Evolutionary conservation across 1,140 invertebrate genomes (phyloP), one percentile per base, ranked within the genome.

Genomic region (Drosophila littoralis): DNA sequence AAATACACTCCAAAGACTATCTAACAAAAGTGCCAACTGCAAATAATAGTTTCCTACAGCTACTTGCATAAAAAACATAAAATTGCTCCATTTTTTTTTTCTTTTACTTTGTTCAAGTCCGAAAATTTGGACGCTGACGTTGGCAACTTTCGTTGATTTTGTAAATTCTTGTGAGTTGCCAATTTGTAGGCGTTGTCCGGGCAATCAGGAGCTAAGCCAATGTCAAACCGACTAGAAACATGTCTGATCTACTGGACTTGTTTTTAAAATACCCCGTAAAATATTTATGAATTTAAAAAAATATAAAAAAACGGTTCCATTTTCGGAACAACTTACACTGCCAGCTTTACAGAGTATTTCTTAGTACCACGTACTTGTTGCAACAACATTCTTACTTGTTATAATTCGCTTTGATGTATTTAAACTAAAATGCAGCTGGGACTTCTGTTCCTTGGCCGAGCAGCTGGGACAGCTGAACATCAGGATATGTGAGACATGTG

Each of bases 371-470:
- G 22, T 28, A 12, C 6, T 40, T 28, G 38, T n/a, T 46, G 15
- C 22, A 51, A 32, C 12, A 35, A 28, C 8, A 32, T 32, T 51
- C 60, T 15, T 32, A 5, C 61, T n/a, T 40, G 17, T 45, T 72
- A 77, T 79, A 88, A 82, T 71, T 77, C 70, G 59, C 66, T 80
- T 80, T 74, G 79, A 88, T 77, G 73, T 72, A 72, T 80, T 89
- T 89, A 77, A 77, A 75, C 69, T 72, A 83, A 83, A 88, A 73
- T 83, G 72, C 83, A 88, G 83, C 75, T 73, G 71, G 60, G 46
- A 28, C 15, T 42, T 60, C 63, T 63, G 45, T 48, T 50, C 68
- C 38, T 33, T 68, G 36, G 46, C 38, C 54, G 22, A 32, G 46
- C 61, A 42, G 52, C 51, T 67, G 52, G 52, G 45, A n/a, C 36